Evolutionary conservation across 2,888 invertebrate genomes (phyloP).

Genomic region (Lapara coniferarum): DNA sequence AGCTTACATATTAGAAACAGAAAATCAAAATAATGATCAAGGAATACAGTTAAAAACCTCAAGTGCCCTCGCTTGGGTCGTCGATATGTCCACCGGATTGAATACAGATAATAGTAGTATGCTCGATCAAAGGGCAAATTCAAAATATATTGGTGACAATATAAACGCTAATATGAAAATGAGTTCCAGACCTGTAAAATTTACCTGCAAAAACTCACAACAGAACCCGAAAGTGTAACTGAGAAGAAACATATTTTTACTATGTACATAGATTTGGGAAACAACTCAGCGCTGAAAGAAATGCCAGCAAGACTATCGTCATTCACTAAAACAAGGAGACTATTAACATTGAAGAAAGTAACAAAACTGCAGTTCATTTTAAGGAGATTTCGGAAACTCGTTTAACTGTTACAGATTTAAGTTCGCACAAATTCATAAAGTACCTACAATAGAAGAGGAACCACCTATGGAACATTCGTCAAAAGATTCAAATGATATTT

Average conservation of each 20-base stretch:
- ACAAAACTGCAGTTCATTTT: background rate
- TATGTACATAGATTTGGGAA: constrained; percentile 92
- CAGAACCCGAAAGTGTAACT: constrained; percentile 58
- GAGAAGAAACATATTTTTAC: constrained; percentile 91
- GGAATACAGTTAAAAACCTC: constrained; percentile 42
- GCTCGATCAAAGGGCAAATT: constrained; percentile 31
- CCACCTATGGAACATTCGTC: constrained; percentile 37
- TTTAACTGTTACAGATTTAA: constrained; percentile 25
- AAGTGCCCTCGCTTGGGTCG: constrained; percentile 86
- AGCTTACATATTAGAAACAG: constrained; percentile 75
- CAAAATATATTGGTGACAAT: constrained; percentile 49
- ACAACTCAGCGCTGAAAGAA: constrained; percentile 78
- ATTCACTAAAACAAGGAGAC: constrained; percentile 66
- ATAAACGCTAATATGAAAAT: constrained; percentile 55
- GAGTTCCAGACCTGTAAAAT: constrained; percentile 56
- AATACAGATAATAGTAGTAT: constrained; percentile 42
- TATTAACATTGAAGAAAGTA: constrained; percentile 50
- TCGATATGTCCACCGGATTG: constrained; percentile 83
- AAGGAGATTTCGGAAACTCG: too few relatives aligned
- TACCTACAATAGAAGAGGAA: constrained; percentile 43
- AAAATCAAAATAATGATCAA: constrained; percentile 34
- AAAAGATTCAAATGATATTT: constrained; percentile 60
- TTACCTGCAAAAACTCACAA: constrained; percentile 52
- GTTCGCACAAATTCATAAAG: constrained; percentile 25
- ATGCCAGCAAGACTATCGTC: constrained; percentile 83